Conservation (phyloP, 2,113 vertebrate genomes). For the Pungitius pungitius region DNA sequence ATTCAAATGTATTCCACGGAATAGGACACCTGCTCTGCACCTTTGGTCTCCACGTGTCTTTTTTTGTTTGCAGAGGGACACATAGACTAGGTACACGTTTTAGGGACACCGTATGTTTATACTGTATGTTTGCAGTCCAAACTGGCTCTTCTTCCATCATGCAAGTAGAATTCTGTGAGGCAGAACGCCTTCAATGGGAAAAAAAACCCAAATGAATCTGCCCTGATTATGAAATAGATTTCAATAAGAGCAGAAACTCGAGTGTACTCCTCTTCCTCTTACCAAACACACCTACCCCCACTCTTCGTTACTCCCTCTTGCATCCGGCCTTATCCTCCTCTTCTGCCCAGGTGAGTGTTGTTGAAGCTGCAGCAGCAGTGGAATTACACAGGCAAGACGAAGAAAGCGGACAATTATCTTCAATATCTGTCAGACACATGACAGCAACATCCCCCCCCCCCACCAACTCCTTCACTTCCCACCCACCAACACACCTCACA, state of each 20-base stretch:
- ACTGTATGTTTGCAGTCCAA: not conserved
- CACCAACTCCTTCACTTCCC: conserved; percentile 3
- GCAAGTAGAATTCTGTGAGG: conserved; percentile 32
- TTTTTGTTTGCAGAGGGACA: conserved; percentile 2
- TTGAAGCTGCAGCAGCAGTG: conserved; percentile 68
- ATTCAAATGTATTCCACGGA: conserved; percentile 79
- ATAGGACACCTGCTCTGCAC: conserved; percentile 70
- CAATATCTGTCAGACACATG: conserved; percentile 85
- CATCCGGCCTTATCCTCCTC: conserved; percentile 60
- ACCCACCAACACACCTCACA: conserved; percentile 52
- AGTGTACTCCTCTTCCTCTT: conserved; percentile 46
- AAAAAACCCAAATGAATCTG: conserved; percentile 46
- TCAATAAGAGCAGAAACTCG: conserved; percentile 50
- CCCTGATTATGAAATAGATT: conserved; percentile 47
- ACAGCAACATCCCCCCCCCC: conserved; percentile 70
- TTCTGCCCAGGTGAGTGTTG: conserved; percentile 79
- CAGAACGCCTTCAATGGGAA: conserved; percentile 23
- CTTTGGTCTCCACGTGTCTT: conserved; percentile 42
- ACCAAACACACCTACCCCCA: conserved; percentile 52
- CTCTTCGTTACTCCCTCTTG: conserved; percentile 49
- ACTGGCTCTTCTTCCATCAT: conserved; percentile 1
- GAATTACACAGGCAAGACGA: conserved; percentile 81
- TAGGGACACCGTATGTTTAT: conserved; percentile 15
- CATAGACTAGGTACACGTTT: conserved; percentile 29
- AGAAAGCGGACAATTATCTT: conserved; percentile 85